Conservation (phyloP, 2,797 vertebrate genomes). For the Cetoscarus ocellatus region DNA sequence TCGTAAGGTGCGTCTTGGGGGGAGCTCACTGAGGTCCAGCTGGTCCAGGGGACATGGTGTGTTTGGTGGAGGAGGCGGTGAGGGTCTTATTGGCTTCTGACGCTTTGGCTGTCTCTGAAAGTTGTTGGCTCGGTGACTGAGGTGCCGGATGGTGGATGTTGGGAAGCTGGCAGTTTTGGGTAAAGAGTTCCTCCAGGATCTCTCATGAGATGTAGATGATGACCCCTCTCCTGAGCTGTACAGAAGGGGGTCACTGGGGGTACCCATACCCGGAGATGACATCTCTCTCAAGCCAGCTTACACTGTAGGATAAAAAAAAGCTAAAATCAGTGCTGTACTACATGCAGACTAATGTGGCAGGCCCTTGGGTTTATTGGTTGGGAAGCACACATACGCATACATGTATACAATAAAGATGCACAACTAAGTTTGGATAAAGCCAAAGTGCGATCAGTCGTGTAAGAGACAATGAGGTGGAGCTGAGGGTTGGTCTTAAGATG, state of each 20-base stretch:
- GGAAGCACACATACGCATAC: too few relatives aligned
- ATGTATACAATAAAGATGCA: too few relatives aligned
- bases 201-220: slow-evolving; percentile 75
- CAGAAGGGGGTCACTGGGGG: slow-evolving; percentile 86
- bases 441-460: too few relatives aligned
- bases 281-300: slow-evolving; percentile 77
- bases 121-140: slow-evolving; percentile 98
- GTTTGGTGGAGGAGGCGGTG: slow-evolving; percentile 94
- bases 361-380: too few relatives aligned
- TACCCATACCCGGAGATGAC: slow-evolving; percentile 87
- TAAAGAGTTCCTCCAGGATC: slow-evolving; percentile 82
- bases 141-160: slow-evolving; percentile 88
- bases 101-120: slow-evolving; percentile 97
- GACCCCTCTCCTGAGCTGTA: slow-evolving; percentile 83
- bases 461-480: too few relatives aligned
- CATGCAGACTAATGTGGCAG: too few relatives aligned
- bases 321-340: too few relatives aligned
- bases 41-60: slow-evolving; percentile 94
- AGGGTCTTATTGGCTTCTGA: slow-evolving; percentile 91
- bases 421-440: too few relatives aligned
- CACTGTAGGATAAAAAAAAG: slow-evolving; percentile 53
- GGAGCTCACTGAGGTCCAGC: slow-evolving; percentile 92
- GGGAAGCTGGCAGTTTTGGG: slow-evolving; percentile 88
- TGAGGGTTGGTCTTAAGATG: too few relatives aligned
- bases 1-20: slow-evolving; percentile 89